Conservation (phyloP, 2,888 invertebrate genomes). For the Mythimna loreyi region DNA sequence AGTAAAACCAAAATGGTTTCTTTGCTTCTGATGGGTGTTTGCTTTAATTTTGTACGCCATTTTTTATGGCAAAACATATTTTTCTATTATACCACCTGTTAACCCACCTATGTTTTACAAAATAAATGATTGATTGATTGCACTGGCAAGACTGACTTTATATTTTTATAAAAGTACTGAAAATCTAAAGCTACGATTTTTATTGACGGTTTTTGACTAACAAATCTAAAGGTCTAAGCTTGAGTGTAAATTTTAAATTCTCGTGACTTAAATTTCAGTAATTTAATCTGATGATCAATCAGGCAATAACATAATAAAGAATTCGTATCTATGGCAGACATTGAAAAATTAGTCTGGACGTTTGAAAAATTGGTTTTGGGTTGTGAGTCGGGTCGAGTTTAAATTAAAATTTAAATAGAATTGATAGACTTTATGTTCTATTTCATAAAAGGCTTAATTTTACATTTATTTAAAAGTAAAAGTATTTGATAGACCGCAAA, state of each 20-base stretch:
- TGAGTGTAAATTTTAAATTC: constrained; percentile 4
- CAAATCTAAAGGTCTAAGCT: neutral
- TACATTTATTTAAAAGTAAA: constrained; percentile 2
- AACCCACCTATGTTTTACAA: no score
- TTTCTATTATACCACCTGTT: no score
- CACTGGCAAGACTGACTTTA: constrained; percentile 12
- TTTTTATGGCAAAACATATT: no score
- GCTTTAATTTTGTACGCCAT: no score
- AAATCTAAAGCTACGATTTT: neutral
- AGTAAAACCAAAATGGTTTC: constrained; percentile 8
- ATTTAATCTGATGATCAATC: constrained; percentile 66
- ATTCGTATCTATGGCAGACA: constrained; percentile 60
- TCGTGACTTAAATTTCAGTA: constrained; percentile 16
- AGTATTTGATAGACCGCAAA: neutral
- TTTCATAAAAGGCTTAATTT: constrained; percentile 13
- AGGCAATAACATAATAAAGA: constrained; percentile 63
- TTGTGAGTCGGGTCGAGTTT: constrained; percentile 47
- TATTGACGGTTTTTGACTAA: neutral
- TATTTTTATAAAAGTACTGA: neutral
- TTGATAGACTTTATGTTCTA: constrained; percentile 32
- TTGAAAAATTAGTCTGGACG: constrained; percentile 66
- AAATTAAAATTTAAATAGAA: constrained; percentile 48
- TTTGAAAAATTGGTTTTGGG: constrained; percentile 66
- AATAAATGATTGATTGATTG: no score
- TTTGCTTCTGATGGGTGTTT: no score